phyloP scores from a whole-genome alignment of 2,113 vertebrate species.

The Chionis minor region DNA sequence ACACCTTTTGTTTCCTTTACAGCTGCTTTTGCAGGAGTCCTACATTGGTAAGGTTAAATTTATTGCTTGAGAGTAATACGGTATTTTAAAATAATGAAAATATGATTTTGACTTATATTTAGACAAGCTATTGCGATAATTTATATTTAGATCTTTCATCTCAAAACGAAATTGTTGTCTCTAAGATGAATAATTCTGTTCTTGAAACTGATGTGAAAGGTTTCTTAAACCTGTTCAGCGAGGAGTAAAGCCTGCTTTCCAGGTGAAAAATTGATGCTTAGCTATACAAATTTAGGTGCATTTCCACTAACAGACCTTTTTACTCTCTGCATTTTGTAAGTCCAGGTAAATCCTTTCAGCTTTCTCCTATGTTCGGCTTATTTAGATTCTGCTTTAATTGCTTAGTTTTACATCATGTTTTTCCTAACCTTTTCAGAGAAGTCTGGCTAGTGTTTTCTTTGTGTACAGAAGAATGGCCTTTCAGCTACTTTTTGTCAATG shows the following conservation, averaged over 20 bases:
- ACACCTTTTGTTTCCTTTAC: conserved; percentile 44
- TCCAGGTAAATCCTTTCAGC: not conserved
- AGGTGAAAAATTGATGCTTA: not conserved
- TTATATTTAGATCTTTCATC: not conserved
- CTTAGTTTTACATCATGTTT: not conserved
- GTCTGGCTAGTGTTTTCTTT: not conserved
- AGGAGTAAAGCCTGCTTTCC: not conserved
- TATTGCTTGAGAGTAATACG: not conserved
- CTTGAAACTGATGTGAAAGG: not conserved
- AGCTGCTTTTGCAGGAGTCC: conserved; percentile 73
- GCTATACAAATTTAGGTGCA: not conserved
- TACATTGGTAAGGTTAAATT: conserved; percentile 78
- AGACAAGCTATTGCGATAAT: not conserved
- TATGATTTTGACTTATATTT: not conserved
- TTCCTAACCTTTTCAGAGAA: not conserved
- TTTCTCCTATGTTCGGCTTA: not conserved
- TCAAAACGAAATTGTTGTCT: not conserved
- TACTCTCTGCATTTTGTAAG: not conserved
- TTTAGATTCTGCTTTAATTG: not conserved
- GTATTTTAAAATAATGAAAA: not conserved
- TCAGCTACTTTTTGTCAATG: not conserved
- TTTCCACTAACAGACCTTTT: not conserved
- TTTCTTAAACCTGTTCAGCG: not conserved
- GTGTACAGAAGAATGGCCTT: not conserved
- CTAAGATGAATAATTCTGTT: not conserved